A percentile compares a stretch with the other conserved stretches of the same genome.
Conservation (phyloP, 2,797 vertebrate species). For the Phyllotis vaccarum region DNA sequence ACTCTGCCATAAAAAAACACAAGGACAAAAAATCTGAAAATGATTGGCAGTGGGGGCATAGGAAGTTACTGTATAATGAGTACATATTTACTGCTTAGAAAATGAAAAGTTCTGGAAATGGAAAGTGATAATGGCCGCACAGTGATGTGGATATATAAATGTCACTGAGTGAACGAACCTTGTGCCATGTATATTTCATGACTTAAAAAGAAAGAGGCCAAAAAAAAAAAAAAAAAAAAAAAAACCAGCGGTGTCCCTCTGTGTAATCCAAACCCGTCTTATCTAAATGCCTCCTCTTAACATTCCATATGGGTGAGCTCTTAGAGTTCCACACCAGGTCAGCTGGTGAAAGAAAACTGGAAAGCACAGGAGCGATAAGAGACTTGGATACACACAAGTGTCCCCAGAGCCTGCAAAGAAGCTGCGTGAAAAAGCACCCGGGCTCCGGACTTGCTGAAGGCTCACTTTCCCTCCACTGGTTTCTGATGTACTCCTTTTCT, state of each 20-base stretch:
- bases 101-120: background rate
- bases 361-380: constrained; percentile 27
- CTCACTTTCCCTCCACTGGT: background rate
- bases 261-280: constrained; percentile 72
- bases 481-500: constrained; percentile 47
- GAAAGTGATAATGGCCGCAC: background rate
- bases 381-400: background rate
- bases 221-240: background rate
- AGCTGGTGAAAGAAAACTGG: constrained; percentile 54
- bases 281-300: constrained; percentile 77
- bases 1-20: background rate
- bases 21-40: background rate
- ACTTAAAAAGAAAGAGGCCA: background rate
- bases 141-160: background rate
- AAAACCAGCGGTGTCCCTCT: constrained; percentile 50
- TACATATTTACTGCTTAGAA: constrained; percentile 23
- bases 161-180: background rate
- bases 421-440: background rate
- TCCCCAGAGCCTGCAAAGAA: background rate
- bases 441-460: background rate
- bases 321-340: constrained; percentile 75
- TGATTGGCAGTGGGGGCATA: background rate
- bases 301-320: constrained; percentile 79
- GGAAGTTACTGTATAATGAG: background rate
- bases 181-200: constrained; percentile 15